Base-by-base conservation (phyloP, 2,113 vertebrate species). In the Lagopus leucura region DNA sequence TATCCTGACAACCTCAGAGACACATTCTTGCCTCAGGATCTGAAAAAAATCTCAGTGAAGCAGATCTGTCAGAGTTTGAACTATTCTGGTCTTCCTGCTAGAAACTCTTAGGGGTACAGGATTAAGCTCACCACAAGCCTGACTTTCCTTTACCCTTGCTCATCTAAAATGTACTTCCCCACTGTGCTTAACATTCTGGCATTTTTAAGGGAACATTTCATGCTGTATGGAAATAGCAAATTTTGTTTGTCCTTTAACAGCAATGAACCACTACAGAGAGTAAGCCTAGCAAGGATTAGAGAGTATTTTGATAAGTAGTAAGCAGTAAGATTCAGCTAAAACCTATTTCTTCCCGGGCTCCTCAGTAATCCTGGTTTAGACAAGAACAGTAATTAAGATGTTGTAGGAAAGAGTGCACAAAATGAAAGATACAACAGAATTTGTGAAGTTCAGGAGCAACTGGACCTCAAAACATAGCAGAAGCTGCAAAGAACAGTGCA, bases 211-310 rank as follows among this genome's bases (percentile, higher is more conserved):
- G 14, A 76, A 70, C 6, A 58, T 92, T 89, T 91, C 24, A 55
- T 10, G 16, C n/a, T 60, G n/a, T 72, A 77, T 18, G 83, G 73
- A 95, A 85, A 94, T 48, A 79, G 45, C 6, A 66, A 84, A 73
- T 90, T 94, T 94, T 90, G 81, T 95, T 95, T 92, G 58, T 73
- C 83, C 89, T 88, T 92, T 93, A 87, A 54, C 54, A 87, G 55
- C 54, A 85, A 92, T 57, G 89, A 89, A 94, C 87, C 28, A 21
- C 60, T 61, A 45, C 75, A 50, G 82, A 80, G 66, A 77, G 24
- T 92, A 90, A 95, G 90, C 70, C 85, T 95, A 72, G 38, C 15
- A 54, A 57, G 84, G 86, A 94, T 93, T 95, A 82, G 13, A 43
- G 74, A 57, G 47, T 69, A 77, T 80, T 96, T 86, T 96, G 63